These are phyloP conservation scores for Scaptomyza cyrtandrae DNA, from an alignment of 2,888 invertebrate genomes.

Conservation along the genomic window DNA sequence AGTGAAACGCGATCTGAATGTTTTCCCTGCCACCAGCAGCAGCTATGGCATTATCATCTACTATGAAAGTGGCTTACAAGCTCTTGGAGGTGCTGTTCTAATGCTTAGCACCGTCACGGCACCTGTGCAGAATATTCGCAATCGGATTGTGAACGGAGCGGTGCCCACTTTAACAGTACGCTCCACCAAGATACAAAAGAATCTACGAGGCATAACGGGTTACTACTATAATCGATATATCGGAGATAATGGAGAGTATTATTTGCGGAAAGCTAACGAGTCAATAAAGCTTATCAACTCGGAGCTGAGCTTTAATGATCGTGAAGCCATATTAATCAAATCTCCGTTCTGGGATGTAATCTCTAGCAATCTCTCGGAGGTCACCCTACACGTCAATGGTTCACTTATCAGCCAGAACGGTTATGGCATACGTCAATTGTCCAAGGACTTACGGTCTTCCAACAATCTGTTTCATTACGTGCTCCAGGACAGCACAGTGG, in stretches of 20 bases:
- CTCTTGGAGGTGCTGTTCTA: conserved; percentile 92
- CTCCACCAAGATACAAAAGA: conserved; percentile 91
- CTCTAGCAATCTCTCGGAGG: conserved; percentile 94
- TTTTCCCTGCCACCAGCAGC: conserved; percentile 95
- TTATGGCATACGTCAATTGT: conserved; percentile 94
- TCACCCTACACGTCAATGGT: conserved; percentile 94
- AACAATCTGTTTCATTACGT: conserved; percentile 99
- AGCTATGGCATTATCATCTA: conserved; percentile 92
- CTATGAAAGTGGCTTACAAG: conserved; percentile 91
- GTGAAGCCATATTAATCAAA: conserved; percentile 92
- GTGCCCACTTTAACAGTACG: conserved; percentile 90
- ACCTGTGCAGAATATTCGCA: conserved; percentile 90
- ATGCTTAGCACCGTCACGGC: conserved; percentile 90
- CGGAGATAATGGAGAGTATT: conserved; percentile 94
- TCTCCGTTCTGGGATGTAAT: conserved; percentile 95
- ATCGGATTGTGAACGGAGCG: conserved; percentile 91
- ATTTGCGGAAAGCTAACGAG: conserved; percentile 94
- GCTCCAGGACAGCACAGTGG: conserved; percentile 93
- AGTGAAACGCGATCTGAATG: conserved; percentile 92
- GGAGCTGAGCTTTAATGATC: conserved; percentile 91
- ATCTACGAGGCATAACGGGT: conserved; percentile 91
- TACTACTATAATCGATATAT: conserved; percentile 95
- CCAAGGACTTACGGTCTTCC: conserved; percentile 96
- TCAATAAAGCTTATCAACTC: conserved; percentile 92
- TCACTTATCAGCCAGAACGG: conserved; percentile 94